phyloP scores from a whole-genome alignment of 2,888 invertebrate species.

The Eupelmus urozonus region DNA sequence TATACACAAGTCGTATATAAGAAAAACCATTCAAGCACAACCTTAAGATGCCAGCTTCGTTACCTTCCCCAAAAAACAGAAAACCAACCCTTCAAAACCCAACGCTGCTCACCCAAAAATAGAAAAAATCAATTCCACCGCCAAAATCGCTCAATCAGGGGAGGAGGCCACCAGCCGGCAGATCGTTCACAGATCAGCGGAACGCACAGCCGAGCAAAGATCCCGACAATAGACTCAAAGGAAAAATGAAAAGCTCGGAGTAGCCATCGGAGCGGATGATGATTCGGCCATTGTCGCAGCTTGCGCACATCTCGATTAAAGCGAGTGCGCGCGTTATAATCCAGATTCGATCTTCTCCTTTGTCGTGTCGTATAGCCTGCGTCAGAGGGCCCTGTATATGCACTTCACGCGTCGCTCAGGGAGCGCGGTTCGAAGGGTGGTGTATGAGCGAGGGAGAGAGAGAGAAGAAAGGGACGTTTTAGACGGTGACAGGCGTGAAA shows the following conservation, averaged over 20 bases:
- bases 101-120: not conserved
- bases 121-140: not conserved
- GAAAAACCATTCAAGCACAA: too few relatives aligned
- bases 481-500: slow-evolving; percentile 33
- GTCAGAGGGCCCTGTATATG: too few relatives aligned
- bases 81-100: too few relatives aligned
- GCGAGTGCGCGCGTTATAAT: not conserved
- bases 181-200: too few relatives aligned
- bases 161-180: not conserved
- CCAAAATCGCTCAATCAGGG: not conserved
- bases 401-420: too few relatives aligned
- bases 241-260: not conserved
- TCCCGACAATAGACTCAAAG: slow-evolving; percentile 30
- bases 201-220: slow-evolving; percentile 3
- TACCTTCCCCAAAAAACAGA: too few relatives aligned
- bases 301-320: slow-evolving; percentile 11
- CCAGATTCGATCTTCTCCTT: slow-evolving; percentile 40
- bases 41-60: too few relatives aligned
- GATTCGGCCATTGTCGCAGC: slow-evolving; percentile 32
- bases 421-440: too few relatives aligned
- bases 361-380: not conserved
- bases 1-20: too few relatives aligned
- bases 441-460: not conserved
- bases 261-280: slow-evolving; percentile 52
- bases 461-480: not conserved